Conservation (phyloP, 2,888 invertebrate species). For the Scaptomyza tumidula region DNA sequence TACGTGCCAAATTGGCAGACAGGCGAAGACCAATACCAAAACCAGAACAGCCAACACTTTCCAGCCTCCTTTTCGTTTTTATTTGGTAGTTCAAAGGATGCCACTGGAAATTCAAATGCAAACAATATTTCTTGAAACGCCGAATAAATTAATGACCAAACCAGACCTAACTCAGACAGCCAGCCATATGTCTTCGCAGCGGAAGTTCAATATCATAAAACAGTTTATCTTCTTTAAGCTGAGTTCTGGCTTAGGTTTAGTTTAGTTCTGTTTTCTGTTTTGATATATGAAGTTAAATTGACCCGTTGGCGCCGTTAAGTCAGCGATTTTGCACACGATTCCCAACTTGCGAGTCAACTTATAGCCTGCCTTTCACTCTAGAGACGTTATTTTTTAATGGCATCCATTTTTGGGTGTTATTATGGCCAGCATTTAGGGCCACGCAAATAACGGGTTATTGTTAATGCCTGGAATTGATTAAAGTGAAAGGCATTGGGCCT, state of each 20-base stretch:
- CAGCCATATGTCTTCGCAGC: slow-evolving; percentile 51
- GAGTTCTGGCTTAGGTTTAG: slow-evolving; percentile 1
- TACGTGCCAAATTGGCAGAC: slow-evolving; percentile 81
- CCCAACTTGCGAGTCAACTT: neutral
- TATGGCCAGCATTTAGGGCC: slow-evolving; percentile 53
- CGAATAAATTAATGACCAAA: slow-evolving; percentile 40
- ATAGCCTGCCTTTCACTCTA: slow-evolving; percentile 42
- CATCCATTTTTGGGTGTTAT: slow-evolving; percentile 59
- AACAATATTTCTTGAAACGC: slow-evolving; percentile 32
- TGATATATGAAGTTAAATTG: slow-evolving; percentile 49
- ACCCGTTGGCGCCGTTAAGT: slow-evolving; percentile 76
- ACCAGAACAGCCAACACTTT: slow-evolving; percentile 26
- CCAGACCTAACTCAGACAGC: slow-evolving; percentile 15
- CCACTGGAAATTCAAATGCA: slow-evolving; percentile 67
- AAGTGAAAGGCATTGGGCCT: slow-evolving; percentile 66
- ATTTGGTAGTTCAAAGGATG: slow-evolving; percentile 56
- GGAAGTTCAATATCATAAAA: slow-evolving; percentile 64
- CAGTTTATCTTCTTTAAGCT: slow-evolving; percentile 10
- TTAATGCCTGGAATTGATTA: slow-evolving; percentile 62
- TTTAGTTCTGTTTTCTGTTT: slow-evolving; percentile 6
- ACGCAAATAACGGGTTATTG: slow-evolving; percentile 58
- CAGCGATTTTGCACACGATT: slow-evolving; percentile 70
- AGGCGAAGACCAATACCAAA: slow-evolving; percentile 6
- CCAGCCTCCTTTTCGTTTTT: slow-evolving; percentile 4
- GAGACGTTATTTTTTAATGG: slow-evolving; percentile 55